Conservation (phyloP, 2,113 vertebrate genomes). For the Tenebrosternarchus preto region DNA sequence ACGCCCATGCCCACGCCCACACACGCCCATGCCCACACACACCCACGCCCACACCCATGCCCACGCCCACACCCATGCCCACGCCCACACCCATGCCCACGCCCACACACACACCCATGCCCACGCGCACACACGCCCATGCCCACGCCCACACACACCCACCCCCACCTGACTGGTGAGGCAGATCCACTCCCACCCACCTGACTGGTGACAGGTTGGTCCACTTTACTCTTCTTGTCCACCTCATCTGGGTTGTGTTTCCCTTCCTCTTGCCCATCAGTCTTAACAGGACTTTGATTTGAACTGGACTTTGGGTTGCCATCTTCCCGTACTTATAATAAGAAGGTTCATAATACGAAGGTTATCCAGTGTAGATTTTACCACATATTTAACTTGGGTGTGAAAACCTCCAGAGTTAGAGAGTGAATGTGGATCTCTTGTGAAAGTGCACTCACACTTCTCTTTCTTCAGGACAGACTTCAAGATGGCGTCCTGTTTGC, state of each 20-base stretch:
- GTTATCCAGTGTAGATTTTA: no score
- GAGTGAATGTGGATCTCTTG: background rate
- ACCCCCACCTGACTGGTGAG: no score
- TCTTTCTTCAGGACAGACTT: slow-evolving; percentile 29
- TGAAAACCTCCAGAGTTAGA: background rate
- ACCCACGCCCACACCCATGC: no score
- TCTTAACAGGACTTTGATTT: rapidly evolving
- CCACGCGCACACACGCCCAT: background rate
- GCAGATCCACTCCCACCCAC: slow-evolving; percentile 6
- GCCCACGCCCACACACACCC: background rate
- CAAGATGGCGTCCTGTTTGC: slow-evolving; percentile 65
- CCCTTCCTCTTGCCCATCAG: rapidly evolving
- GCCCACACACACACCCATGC: background rate
- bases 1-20: no score
- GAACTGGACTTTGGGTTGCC: background rate
- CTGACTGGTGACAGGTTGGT: background rate
- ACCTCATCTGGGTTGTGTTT: background rate
- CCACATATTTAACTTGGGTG: no score
- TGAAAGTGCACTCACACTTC: slow-evolving; percentile 54
- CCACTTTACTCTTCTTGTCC: background rate
- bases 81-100: no score
- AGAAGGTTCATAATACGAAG: background rate
- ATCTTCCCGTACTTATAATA: background rate
- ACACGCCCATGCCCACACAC: background rate
- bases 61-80: background rate